phyloP scores from a whole-genome alignment of 2,888 invertebrate species.

The Parnassius orleans region DNA sequence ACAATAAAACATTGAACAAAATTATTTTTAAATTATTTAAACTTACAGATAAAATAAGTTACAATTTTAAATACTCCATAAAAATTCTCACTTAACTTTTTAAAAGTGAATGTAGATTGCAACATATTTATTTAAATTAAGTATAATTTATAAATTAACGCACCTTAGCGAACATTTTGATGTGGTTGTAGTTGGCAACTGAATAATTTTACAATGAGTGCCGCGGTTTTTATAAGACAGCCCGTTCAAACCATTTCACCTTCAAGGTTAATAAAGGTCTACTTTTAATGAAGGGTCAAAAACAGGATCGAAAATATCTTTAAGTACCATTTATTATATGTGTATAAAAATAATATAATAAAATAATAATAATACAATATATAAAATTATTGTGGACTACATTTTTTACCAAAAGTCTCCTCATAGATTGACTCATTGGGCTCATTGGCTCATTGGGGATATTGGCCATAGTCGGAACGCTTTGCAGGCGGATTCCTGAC shows the following conservation, averaged over 20 bases:
- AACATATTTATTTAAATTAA: neutral
- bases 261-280: conserved; percentile 66
- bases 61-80: neutral
- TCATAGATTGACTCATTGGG: no score
- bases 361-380: no score
- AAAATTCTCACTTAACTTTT: neutral
- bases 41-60: neutral
- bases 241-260: conserved; percentile 64
- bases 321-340: no score
- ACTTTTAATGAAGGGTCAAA: neutral
- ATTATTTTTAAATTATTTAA: no score
- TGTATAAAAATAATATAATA: no score
- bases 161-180: conserved; percentile 80
- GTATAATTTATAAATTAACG: conserved; percentile 35
- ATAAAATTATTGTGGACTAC: no score
- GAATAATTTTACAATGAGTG: conserved; percentile 71
- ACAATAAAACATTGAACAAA: neutral
- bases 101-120: neutral
- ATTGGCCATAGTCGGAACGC: no score
- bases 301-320: neutral
- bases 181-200: conserved; percentile 72
- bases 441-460: no score
- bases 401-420: no score
- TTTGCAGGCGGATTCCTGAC: no score
- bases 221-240: conserved; percentile 73